Evolutionary conservation across 1,140 invertebrate genomes (phyloP), one percentile per base, ranked within the genome.

Genomic region (Aricia agestis): DNA sequence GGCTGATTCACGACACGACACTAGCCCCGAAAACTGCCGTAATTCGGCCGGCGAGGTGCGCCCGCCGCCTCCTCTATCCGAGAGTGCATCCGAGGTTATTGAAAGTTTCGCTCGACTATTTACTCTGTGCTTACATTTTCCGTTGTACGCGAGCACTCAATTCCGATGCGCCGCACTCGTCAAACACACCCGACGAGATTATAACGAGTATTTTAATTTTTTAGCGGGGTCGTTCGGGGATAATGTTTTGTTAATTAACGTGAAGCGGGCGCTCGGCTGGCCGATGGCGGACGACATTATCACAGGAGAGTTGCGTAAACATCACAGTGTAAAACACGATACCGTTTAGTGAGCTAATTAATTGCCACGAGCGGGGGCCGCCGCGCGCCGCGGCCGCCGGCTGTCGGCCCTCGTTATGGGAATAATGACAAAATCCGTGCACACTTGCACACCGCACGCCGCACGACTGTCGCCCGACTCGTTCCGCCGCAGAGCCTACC

Each of bases 271-370:
- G 76, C 80, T 75, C 77, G 78, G 78, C 75, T 83, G 83, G 82
- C 81, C 83, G 78, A 85, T 88, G 79, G 83, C 79, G 76, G 73
- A 80, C 77, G 85, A 91, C 87, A 89, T 91, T 87, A 89, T 87
- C 82, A 81, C 74, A 82, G 78, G 84, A 91, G 89, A 85, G 89
- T 84, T 83, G 77, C 80, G 86, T 88, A 89, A 91, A 91, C 87
- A 91, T 86, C 80, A 89, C 72, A 87, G 89, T 89, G 87, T 91
- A 89, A 89, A 90, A 91, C 86, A 87, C 84, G 83, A 86, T 89
- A 86, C 76, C 86, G 89, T 89, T 91, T 91, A 89, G 87, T 85
- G 81, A 76, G 85, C 84, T 91, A 91, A 91, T 91, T 89, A 91
- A 91, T 91, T 89, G 85, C 79, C 75, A 80, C 81, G 79, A 82